Conservation (phyloP, 2,113 vertebrate species). For the Tychaedon coryphoeus region DNA sequence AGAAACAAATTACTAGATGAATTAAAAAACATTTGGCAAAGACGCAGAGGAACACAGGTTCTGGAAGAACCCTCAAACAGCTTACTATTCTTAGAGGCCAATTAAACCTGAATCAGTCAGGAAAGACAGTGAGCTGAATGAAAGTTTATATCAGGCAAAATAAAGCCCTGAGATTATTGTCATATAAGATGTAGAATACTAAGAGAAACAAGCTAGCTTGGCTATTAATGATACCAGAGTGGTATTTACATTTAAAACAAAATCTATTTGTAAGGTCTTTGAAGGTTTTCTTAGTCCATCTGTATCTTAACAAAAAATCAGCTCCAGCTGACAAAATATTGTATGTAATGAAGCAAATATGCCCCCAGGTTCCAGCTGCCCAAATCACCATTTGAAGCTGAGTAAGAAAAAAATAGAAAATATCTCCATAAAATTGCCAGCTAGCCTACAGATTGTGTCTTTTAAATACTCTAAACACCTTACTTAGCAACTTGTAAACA, state of each 20-base stretch:
- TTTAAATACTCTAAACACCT: background rate
- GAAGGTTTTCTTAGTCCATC: constrained; percentile 45
- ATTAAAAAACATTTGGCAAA: constrained; percentile 52
- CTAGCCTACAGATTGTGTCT: background rate
- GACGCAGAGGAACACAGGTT: constrained; percentile 41
- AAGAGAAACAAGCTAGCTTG: constrained; percentile 14
- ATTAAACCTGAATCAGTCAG: constrained; percentile 56
- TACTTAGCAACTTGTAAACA: background rate
- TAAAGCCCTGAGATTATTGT: constrained; percentile 40
- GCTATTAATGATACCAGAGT: constrained; percentile 10
- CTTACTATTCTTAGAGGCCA: constrained; percentile 55
- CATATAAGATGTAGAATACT: background rate
- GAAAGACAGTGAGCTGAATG: constrained; percentile 52
- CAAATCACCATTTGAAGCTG: background rate
- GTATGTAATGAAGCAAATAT: constrained; percentile 51
- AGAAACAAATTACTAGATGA: constrained; percentile 31
- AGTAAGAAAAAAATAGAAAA: background rate
- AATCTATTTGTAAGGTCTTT: constrained; percentile 44
- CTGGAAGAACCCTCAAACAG: constrained; percentile 44
- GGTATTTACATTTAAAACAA: constrained; percentile 58
- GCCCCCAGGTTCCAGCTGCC: constrained; percentile 30
- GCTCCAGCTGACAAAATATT: constrained; percentile 57
- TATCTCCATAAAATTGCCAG: background rate
- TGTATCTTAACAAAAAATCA: constrained; percentile 38
- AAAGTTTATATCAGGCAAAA: constrained; percentile 40